phyloP scores from a whole-genome alignment of 2,113 vertebrate species.

The Eulacestoma nigropectus region DNA sequence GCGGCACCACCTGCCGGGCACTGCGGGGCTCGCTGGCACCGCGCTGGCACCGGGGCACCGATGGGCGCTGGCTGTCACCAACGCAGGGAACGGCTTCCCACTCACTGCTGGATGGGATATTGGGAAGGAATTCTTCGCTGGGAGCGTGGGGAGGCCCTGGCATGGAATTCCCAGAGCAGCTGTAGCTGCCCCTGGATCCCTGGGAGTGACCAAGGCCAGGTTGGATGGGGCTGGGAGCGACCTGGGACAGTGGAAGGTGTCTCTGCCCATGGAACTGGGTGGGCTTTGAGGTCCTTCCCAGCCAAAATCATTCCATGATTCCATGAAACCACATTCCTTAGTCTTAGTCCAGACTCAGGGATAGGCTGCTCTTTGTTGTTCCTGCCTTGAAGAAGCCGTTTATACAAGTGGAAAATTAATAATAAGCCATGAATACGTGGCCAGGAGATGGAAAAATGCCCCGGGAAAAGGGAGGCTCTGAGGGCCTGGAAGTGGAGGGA shows the following conservation, averaged over 20 bases:
- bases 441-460: neutral
- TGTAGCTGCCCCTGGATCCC: neutral
- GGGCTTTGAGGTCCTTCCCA: too few relatives aligned
- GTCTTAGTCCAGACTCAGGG: neutral
- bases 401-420: neutral
- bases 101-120: neutral
- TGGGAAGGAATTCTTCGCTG: neutral
- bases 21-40: neutral
- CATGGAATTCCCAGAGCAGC: neutral
- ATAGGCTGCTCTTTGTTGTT: neutral
- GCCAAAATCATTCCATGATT: neutral
- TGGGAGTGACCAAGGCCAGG: neutral
- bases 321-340: neutral
- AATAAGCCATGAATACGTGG: rapidly evolving
- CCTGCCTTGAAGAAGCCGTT: neutral
- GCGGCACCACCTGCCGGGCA: constrained; percentile 39
- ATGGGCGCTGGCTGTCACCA: neutral
- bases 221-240: too few relatives aligned
- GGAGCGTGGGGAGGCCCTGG: neutral
- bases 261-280: neutral
- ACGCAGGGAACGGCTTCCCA: neutral
- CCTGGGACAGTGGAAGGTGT: too few relatives aligned
- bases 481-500: rapidly evolving
- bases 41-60: neutral
- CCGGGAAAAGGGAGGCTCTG: neutral